Conservation (phyloP, 2,888 invertebrate species). For the Beris morrisii region DNA sequence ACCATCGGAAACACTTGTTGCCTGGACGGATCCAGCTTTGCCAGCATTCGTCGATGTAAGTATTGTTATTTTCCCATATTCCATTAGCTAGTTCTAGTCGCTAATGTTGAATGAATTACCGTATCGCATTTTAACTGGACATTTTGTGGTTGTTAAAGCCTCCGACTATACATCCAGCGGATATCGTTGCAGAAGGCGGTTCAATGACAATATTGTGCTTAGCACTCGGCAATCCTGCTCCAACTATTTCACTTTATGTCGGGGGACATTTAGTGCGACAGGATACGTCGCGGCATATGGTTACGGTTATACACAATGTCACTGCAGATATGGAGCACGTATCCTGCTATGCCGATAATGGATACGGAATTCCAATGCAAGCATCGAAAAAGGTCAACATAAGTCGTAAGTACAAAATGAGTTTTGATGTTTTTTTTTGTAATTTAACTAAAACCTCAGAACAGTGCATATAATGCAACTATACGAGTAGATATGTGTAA, state of each 20-base stretch:
- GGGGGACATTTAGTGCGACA: slow-evolving; percentile 73
- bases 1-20: slow-evolving; percentile 79
- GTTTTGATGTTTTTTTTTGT: too few species aligned
- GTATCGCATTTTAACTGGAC: background rate
- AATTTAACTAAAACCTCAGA: too few species aligned
- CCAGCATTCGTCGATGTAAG: slow-evolving; percentile 83
- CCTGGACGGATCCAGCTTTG: slow-evolving; percentile 86
- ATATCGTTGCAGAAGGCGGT: slow-evolving; percentile 79
- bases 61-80: slow-evolving; percentile 31
- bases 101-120: background rate
- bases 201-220: slow-evolving; percentile 85
- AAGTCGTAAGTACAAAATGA: slow-evolving; percentile 66
- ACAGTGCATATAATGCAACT: too few species aligned
- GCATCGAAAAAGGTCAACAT: slow-evolving; percentile 78
- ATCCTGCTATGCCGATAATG: slow-evolving; percentile 86
- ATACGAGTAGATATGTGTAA: too few species aligned
- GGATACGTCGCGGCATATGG: slow-evolving; percentile 82
- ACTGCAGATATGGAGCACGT: slow-evolving; percentile 83
- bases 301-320: slow-evolving; percentile 82
- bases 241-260: slow-evolving; percentile 80
- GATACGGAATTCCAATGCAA: slow-evolving; percentile 85
- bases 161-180: slow-evolving; percentile 81
- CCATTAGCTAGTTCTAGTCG: background rate
- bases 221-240: slow-evolving; percentile 83
- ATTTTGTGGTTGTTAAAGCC: slow-evolving; percentile 59